Conservation (phyloP, 2,797 vertebrate species). For the Hydrolagus colliei region DNA sequence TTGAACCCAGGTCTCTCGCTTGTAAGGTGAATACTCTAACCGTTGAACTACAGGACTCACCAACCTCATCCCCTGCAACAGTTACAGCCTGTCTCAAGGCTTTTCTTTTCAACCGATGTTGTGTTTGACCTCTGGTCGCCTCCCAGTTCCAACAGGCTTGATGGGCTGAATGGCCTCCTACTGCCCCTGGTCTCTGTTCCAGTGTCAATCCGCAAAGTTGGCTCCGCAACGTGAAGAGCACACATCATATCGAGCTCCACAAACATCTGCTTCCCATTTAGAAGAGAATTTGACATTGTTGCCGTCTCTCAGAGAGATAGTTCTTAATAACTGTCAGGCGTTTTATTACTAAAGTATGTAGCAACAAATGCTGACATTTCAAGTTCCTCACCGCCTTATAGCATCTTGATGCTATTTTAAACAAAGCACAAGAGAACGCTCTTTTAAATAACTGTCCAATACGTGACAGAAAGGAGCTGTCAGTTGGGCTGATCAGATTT, state of each 20-base stretch:
- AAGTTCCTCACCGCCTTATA: background rate
- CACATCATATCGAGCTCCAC: background rate
- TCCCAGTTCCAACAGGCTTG: too few species aligned
- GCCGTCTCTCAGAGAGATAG: background rate
- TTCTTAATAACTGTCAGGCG: background rate
- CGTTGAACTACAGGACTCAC: too few species aligned
- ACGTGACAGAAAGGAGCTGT: background rate
- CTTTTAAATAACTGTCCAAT: background rate
- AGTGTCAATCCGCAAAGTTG: background rate
- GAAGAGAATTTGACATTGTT: background rate
- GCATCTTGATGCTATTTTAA: background rate
- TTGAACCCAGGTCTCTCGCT: too few species aligned
- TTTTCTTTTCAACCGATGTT: too few species aligned
- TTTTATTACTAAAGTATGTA: constrained; percentile 16
- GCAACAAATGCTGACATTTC: background rate
- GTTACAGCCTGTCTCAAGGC: too few species aligned
- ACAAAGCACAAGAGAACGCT: background rate
- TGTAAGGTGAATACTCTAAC: too few species aligned
- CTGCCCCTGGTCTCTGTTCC: too few species aligned
- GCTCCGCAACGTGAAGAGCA: background rate
- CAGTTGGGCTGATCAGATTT: background rate
- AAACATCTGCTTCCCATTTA: constrained; percentile 12
- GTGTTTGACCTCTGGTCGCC: too few species aligned
- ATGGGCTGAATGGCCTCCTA: too few species aligned
- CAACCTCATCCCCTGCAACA: too few species aligned